These are phyloP conservation scores for Notechis scutatus DNA, from an alignment of 2,113 vertebrate species.

Conservation along the genomic window DNA sequence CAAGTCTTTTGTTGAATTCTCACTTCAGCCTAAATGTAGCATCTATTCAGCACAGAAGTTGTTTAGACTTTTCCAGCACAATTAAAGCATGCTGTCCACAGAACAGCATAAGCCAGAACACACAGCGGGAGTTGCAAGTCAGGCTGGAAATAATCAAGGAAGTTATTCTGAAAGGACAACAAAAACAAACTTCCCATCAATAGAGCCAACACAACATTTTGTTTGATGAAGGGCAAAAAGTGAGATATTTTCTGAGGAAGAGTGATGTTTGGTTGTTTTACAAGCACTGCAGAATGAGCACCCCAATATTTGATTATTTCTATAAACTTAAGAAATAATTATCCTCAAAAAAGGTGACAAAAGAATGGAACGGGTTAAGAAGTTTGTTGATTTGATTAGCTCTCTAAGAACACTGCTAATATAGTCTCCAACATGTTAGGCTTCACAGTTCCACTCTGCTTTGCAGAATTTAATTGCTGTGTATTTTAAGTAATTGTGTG, in stretches of 20 bases:
- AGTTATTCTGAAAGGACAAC: conserved; percentile 9
- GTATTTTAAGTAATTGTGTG: neutral
- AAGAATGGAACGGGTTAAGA: neutral
- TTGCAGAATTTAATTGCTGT: neutral
- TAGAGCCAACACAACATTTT: neutral
- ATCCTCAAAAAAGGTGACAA: neutral
- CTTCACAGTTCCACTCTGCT: conserved; percentile 15
- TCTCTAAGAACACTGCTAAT: neutral
- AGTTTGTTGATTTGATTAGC: conserved; percentile 9
- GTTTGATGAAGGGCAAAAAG: neutral
- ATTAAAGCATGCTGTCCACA: conserved; percentile 13
- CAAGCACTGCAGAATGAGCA: neutral
- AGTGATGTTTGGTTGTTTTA: neutral
- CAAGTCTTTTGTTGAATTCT: neutral
- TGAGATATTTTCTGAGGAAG: conserved; percentile 9
- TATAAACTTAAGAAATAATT: neutral
- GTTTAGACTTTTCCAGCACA: conserved; percentile 27
- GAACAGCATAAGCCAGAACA: conserved; percentile 9
- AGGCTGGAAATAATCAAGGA: conserved; percentile 10
- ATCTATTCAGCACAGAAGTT: conserved; percentile 21
- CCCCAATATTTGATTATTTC: neutral
- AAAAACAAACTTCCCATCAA: conserved; percentile 2
- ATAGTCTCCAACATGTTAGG: neutral
- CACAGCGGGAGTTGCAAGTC: conserved; percentile 15
- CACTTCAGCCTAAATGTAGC: neutral